These are phyloP conservation scores for Etheostoma perlongum DNA, from an alignment of 2,797 vertebrate species.

Conservation along the genomic window DNA sequence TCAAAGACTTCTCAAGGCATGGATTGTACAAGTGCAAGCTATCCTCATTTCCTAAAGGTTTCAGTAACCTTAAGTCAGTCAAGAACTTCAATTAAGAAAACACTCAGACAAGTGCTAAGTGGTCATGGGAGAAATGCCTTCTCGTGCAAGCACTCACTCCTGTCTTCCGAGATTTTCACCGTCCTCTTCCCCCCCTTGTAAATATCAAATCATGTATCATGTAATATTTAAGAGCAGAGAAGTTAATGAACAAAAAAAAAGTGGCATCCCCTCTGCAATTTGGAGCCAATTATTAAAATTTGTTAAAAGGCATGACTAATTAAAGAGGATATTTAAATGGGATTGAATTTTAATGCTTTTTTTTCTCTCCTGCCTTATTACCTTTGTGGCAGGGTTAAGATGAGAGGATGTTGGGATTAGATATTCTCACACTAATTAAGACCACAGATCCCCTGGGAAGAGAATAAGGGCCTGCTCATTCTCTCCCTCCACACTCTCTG, in stretches of 20 bases:
- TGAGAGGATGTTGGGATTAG: slow-evolving; percentile 88
- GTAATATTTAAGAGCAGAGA: slow-evolving; percentile 85
- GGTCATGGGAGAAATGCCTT: slow-evolving; percentile 68
- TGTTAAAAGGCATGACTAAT: slow-evolving; percentile 91
- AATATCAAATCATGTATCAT: slow-evolving; percentile 84
- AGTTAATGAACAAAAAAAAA: slow-evolving; percentile 85
- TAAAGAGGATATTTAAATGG: slow-evolving; percentile 89
- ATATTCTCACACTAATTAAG: slow-evolving; percentile 90
- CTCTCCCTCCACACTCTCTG: slow-evolving; percentile 58
- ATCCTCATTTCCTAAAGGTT: slow-evolving; percentile 52
- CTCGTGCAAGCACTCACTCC: slow-evolving; percentile 58
- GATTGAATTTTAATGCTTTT: slow-evolving; percentile 88
- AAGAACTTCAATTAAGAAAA: slow-evolving; percentile 71
- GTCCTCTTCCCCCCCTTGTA: slow-evolving; percentile 65
- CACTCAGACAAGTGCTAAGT: slow-evolving; percentile 76
- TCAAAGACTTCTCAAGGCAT: slow-evolving; percentile 51
- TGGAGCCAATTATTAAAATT: slow-evolving; percentile 88
- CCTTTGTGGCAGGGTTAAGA: slow-evolving; percentile 87
- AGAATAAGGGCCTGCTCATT: slow-evolving; percentile 76
- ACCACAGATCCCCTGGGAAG: slow-evolving; percentile 83
- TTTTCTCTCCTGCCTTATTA: slow-evolving; percentile 78
- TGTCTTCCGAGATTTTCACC: slow-evolving; percentile 50
- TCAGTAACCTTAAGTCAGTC: slow-evolving; percentile 65
- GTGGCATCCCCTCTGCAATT: slow-evolving; percentile 83
- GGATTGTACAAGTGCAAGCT: slow-evolving; percentile 15